Evolutionary conservation across 2,797 vertebrate species (phyloP), one percentile per base, ranked within the genome.

Genomic region (Novumbra hubbsi): DNA sequence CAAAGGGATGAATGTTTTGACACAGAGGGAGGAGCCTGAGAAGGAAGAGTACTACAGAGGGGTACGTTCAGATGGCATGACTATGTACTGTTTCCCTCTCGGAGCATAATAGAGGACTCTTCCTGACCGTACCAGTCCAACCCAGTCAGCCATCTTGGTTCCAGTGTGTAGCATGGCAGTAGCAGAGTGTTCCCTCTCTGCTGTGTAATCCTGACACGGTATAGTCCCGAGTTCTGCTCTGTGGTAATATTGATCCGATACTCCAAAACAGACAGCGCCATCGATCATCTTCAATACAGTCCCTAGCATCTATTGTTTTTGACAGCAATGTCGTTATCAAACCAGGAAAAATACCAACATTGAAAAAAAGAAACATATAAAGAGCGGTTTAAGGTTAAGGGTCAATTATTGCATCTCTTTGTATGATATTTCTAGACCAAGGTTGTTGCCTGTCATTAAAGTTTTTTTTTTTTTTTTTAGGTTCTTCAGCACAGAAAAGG

Each of bases 401-500:
- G 92, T 92, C 88, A 88, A 92, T 95, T 94, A 94, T 95, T 95
- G 93, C 94, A 93, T 93, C 91, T 93, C 89, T 83, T 89, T 85
- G 78, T 89, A 90, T 89, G 92, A 87, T 86, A 89, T 86, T 87
- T 81, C 76, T 84, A 78, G 87, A 89, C 83, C 81, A 77, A 84
- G 88, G 80, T 78, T 85, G 86, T 76, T 78, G 21, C 21, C 55
- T 27, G 14, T 87, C 87, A 88, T 75, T 75, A 89, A 92, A 89
- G 84, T 80, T 88, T 89, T 87, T 78, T 84, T 78, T 81, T 78
- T 86, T 84, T 80, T 77, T 83, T 85, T 80, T 45, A 45, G n/a
- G 21, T 27, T 78, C 74, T 88, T 88, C 70, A 88, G 83, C 85
- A 90, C 87, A 88, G 81, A 87, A 87, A 72, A 78, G 73, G 21